These are phyloP conservation scores for Neoascia interrupta DNA, from an alignment of 2,888 invertebrate genomes.

Conservation along the genomic window DNA sequence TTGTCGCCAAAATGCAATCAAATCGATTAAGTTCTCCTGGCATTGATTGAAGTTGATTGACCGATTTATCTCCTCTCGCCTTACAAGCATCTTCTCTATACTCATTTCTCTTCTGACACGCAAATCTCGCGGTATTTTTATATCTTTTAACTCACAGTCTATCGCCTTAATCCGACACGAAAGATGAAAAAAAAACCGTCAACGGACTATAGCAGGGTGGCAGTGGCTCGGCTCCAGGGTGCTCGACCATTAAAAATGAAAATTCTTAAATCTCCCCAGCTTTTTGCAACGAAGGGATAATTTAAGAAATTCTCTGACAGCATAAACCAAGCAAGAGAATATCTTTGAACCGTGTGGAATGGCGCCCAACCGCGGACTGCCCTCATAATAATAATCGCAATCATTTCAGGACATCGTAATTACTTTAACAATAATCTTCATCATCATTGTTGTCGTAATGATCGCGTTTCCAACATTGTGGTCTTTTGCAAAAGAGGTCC, in stretches of 20 bases:
- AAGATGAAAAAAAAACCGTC: too few species aligned
- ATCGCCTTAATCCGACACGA: slow-evolving; percentile 27
- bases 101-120: slow-evolving; percentile 17
- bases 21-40: slow-evolving; percentile 24
- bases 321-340: slow-evolving; percentile 53
- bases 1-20: slow-evolving; percentile 4
- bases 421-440: slow-evolving; percentile 52
- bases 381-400: slow-evolving; percentile 40
- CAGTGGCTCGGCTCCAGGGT: too few species aligned
- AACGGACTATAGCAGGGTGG: too few species aligned
- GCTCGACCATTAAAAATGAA: slow-evolving; percentile 18
- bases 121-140: slow-evolving; percentile 24
- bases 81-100: background rate
- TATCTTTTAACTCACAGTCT: slow-evolving; percentile 6
- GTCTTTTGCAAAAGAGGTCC: slow-evolving; percentile 2
- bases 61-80: slow-evolving; percentile 26
- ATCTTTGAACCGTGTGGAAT: slow-evolving; percentile 27
- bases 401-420: slow-evolving; percentile 61
- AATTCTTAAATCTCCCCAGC: slow-evolving; percentile 31
- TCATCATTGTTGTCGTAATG: background rate
- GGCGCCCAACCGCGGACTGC: background rate
- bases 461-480: slow-evolving; percentile 7
- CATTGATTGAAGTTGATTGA: slow-evolving; percentile 45
- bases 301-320: slow-evolving; percentile 58
- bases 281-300: slow-evolving; percentile 24